Percentiles rank a stretch among this genome's conserved stretches.
Evolutionary conservation across 2,888 invertebrate species (phyloP).

Genomic region (Epinotia bilunana): DNA sequence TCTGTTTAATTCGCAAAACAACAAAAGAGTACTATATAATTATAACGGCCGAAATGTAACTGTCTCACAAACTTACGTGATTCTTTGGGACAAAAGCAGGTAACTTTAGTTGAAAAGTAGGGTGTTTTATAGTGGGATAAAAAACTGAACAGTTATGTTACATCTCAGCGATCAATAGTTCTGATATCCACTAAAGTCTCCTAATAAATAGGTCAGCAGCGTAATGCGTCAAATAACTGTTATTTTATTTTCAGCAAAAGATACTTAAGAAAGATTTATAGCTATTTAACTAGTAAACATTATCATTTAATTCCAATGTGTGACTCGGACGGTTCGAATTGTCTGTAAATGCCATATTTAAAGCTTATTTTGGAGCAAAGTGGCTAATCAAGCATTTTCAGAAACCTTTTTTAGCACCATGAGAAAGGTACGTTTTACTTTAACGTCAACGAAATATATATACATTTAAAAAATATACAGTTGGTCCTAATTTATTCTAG

Average conservation of each 20-base stretch:
- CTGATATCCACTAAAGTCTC: slow-evolving; percentile 60
- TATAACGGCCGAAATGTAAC: slow-evolving; percentile 84
- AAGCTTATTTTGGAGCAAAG: slow-evolving; percentile 22
- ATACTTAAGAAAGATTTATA: slow-evolving; percentile 72
- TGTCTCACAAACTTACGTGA: slow-evolving; percentile 76
- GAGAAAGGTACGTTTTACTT: not conserved
- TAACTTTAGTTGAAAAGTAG: slow-evolving; percentile 74
- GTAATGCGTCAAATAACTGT: slow-evolving; percentile 64
- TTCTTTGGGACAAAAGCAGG: slow-evolving; percentile 78
- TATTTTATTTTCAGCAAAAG: slow-evolving; percentile 74
- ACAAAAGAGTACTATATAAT: slow-evolving; percentile 83
- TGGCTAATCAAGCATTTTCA: slow-evolving; percentile 7
- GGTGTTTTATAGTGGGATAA: slow-evolving; percentile 66
- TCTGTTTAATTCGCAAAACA: slow-evolving; percentile 58
- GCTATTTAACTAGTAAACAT: slow-evolving; percentile 74
- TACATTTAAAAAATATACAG: too few relatives aligned
- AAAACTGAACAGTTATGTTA: slow-evolving; percentile 67
- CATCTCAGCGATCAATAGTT: slow-evolving; percentile 66
- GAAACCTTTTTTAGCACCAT: not conserved
- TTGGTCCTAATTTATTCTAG: too few relatives aligned
- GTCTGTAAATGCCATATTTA: slow-evolving; percentile 51
- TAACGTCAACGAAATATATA: not conserved
- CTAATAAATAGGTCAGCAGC: slow-evolving; percentile 81
- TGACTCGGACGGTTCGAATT: slow-evolving; percentile 55
- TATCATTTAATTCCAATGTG: slow-evolving; percentile 53